Evolutionary conservation across 2,888 invertebrate species (phyloP), one percentile per base, ranked within the genome.

Genomic region (Drosophila nr. medialis): DNA sequence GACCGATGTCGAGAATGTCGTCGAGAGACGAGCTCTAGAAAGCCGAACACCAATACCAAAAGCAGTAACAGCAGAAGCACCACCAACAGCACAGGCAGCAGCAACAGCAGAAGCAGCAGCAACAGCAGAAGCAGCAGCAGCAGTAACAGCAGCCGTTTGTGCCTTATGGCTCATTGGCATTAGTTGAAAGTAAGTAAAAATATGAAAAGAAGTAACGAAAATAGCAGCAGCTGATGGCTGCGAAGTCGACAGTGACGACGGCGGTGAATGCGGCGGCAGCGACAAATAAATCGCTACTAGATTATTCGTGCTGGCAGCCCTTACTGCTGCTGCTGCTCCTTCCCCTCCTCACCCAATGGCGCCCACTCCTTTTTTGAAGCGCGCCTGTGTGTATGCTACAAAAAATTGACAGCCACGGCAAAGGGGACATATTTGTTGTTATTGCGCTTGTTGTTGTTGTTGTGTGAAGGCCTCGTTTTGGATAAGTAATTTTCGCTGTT

Each of bases 401-500:
- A 77, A 81, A 69, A 86, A 89, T 86, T 86, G 89, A 86, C 86
- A 86, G 75, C 72, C 67, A 51, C 72, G 72, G 87, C 75, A 75
- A 88, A 77, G 71, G 73, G 80, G 88, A 87, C 81, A 81, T 78
- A 80, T 85, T 85, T 68, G 73, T 66, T 32, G 7, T 21, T 29
- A 4, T 8, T 32, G 29, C 29, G 29, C 7, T 29, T 7, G 29
- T 29, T 51, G 8, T 21, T 53, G 10, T 36, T 15, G 24, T 72
- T 74, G 62, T 64, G 51, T 51, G 59, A 10, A 49, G 71, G 64
- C 50, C 68, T 75, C 72, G 61, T 63, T 71, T 75, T 72, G 80
- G 77, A 74, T 85, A 89, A 86, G 86, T 86, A 86, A 86, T 86
- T 86, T 89, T 86, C 85, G 89, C 75, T 86, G 86, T 89, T 86